A percentile compares a stretch with the other conserved stretches of the same genome.
Evolutionary conservation across 2,888 invertebrate species (phyloP).

Genomic region (Cartodere bifasciata): DNA sequence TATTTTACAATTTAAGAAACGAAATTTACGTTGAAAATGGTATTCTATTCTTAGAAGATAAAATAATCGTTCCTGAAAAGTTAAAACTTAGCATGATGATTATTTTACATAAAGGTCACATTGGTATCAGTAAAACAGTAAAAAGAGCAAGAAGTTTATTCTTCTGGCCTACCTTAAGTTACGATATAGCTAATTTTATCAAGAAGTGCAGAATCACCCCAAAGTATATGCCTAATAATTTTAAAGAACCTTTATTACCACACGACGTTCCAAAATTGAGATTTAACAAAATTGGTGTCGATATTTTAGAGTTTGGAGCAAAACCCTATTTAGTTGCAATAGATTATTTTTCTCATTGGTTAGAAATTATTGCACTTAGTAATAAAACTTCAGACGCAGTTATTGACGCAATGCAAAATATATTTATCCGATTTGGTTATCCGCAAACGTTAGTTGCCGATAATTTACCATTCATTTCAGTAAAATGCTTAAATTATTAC

Average conservation of each 20-base stretch:
- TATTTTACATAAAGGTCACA: conserved; percentile 15
- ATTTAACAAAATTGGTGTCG: conserved; percentile 17
- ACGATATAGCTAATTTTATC: conserved; percentile 11
- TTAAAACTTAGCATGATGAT: conserved; percentile 9
- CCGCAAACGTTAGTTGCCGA: conserved; percentile 19
- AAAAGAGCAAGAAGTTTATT: conserved; percentile 9
- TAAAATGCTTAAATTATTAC: conserved; percentile 14
- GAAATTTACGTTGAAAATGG: conserved; percentile 14
- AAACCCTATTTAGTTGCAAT: conserved; percentile 15
- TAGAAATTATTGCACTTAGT: conserved; percentile 13
- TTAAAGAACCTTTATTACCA: conserved; percentile 16
- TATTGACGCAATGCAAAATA: conserved; percentile 15
- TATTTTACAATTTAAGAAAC: conserved; percentile 10
- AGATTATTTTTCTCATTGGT: conserved; percentile 18
- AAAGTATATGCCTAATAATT: conserved; percentile 14
- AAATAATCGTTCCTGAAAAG: conserved; percentile 12
- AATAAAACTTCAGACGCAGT: conserved; percentile 17
- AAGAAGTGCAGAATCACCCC: conserved; percentile 15
- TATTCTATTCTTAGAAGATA: conserved; percentile 13
- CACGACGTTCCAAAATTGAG: conserved; percentile 15
- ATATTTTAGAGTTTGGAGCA: too few relatives aligned
- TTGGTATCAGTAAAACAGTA: conserved; percentile 11
- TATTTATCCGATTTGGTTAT: conserved; percentile 18
- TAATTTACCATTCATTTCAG: conserved; percentile 17
- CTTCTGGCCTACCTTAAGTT: conserved; percentile 11